phyloP scores from a whole-genome alignment of 2,113 vertebrate species.

The Caranx ignobilis region DNA sequence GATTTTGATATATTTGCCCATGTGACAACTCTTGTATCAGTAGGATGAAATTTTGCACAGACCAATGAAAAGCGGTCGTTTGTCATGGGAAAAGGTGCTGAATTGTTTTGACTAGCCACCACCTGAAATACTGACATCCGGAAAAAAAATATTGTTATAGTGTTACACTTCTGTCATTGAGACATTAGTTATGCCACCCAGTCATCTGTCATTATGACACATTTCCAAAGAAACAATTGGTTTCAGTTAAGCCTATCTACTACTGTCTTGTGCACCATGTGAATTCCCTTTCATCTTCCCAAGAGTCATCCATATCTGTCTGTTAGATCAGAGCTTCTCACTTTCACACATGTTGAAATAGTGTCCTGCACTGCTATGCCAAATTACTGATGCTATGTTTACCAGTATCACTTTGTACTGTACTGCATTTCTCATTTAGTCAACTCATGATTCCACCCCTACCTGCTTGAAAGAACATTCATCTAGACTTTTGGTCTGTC shows the following conservation, averaged over 20 bases:
- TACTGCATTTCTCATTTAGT: not conserved
- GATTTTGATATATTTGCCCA: not conserved
- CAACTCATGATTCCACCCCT: not conserved
- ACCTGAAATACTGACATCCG: not conserved
- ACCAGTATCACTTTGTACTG: not conserved
- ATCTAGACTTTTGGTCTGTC: not conserved
- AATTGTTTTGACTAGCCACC: not conserved
- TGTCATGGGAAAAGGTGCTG: not conserved
- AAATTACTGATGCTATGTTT: not conserved
- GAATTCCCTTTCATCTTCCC: constrained; percentile 8
- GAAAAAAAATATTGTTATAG: not conserved
- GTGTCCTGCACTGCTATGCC: not conserved
- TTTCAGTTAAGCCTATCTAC: constrained; percentile 3
- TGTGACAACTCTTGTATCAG: not conserved
- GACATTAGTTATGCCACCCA: not conserved
- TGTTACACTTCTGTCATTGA: not conserved
- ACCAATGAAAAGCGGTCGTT: not conserved
- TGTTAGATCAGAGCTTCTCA: not conserved
- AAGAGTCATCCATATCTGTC: constrained; percentile 21
- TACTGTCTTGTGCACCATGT: not conserved
- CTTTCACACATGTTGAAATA: not conserved
- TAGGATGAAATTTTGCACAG: not conserved
- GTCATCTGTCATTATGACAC: constrained; percentile 1
- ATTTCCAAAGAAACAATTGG: not conserved
- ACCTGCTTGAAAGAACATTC: not conserved